These are phyloP conservation scores for Hetaerina titia DNA, from an alignment of 2,888 invertebrate genomes.

Conservation along the genomic window DNA sequence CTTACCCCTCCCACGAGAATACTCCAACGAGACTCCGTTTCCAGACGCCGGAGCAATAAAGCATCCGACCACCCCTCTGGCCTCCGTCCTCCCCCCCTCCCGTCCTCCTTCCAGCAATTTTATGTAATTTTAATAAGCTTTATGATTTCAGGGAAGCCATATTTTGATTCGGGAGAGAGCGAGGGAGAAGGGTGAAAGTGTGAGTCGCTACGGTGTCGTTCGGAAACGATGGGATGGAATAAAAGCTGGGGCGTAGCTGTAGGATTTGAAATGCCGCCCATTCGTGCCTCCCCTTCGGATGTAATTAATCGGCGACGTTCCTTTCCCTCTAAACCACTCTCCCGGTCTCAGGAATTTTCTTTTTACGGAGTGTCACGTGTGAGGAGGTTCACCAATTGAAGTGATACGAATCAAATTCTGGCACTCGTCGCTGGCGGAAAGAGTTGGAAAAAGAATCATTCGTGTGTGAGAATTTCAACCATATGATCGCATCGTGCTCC, in stretches of 20 bases:
- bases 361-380: not conserved
- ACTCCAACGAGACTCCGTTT: not conserved
- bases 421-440: not conserved
- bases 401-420: not conserved
- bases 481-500: not conserved
- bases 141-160: constrained; percentile 41
- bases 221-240: not conserved
- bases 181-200: not conserved
- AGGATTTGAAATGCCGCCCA: not conserved
- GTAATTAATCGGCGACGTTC: constrained; percentile 2
- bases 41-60: not conserved
- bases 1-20: not conserved
- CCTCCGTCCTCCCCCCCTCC: not conserved
- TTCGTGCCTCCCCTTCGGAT: not conserved
- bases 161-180: not conserved
- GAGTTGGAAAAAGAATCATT: too few relatives aligned
- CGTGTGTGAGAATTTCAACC: not conserved
- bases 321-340: not conserved
- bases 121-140: constrained; percentile 60
- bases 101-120: not conserved
- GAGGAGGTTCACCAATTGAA: not conserved
- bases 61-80: constrained; percentile 24
- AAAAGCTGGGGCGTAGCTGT: not conserved
- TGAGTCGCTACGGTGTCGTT: not conserved
- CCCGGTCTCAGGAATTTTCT: not conserved